Conservation (phyloP, 2,113 vertebrate species). For the Periophthalmodon schlosseri region DNA sequence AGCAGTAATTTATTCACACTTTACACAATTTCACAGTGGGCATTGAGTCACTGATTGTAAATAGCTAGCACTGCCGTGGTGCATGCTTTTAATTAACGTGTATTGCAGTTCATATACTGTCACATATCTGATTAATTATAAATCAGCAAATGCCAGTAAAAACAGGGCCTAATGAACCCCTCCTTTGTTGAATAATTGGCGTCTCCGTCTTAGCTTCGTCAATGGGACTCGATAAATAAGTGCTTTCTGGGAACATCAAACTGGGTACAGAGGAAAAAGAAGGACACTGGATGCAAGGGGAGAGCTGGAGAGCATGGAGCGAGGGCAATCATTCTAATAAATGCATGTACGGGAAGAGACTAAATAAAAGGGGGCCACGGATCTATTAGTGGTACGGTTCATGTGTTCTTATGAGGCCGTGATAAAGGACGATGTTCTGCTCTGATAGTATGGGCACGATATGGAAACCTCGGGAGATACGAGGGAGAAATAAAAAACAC, state of each 20-base stretch:
- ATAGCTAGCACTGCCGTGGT: not conserved
- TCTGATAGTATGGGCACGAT: conserved; percentile 68
- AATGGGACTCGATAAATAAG: not conserved
- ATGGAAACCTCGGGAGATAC: not conserved
- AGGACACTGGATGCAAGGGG: conserved; percentile 12
- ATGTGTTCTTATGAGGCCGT: conserved; percentile 42
- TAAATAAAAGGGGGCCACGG: conserved; percentile 38
- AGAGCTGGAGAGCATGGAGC: conserved; percentile 34
- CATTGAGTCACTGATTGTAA: not conserved
- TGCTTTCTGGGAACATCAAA: not conserved
- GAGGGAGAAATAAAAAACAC: conserved; percentile 65
- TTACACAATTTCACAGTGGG: not conserved
- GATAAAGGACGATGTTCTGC: conserved; percentile 65
- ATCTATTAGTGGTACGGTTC: conserved; percentile 43
- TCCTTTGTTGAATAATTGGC: not conserved
- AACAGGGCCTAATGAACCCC: not conserved
- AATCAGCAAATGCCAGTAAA: not conserved
- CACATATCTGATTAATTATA: not conserved
- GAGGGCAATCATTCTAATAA: conserved; percentile 42
- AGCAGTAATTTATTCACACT: not conserved
- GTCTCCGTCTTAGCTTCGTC: not conserved
- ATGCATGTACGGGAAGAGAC: conserved; percentile 34
- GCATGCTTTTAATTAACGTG: too few species aligned
- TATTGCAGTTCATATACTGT: not conserved
- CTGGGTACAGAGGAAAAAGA: conserved; percentile 4